phyloP scores from a whole-genome alignment of 2,113 vertebrate species.

The Psammodynastes pulverulentus region DNA sequence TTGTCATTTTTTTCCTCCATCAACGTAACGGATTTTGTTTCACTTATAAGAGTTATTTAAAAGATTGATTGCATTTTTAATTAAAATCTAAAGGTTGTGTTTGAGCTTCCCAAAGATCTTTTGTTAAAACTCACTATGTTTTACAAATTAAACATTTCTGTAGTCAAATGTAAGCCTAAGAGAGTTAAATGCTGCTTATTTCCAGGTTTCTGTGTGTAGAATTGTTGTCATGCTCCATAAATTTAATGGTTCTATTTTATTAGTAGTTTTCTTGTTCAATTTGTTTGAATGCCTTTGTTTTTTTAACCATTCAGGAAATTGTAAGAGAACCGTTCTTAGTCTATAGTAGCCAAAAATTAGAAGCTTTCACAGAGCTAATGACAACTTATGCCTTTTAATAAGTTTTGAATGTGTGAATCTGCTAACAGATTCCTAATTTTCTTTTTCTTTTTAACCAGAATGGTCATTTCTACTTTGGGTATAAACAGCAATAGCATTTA shows the following conservation, averaged over 20 bases:
- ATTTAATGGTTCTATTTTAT: not conserved
- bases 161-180: not conserved
- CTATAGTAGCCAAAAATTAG: not conserved
- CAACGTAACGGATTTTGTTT: not conserved
- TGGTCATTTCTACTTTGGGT: too few species aligned
- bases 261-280: not conserved
- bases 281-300: not conserved
- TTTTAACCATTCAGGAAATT: not conserved
- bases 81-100: not conserved
- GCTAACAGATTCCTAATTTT: not conserved
- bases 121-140: not conserved
- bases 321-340: not conserved
- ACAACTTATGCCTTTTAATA: not conserved
- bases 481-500: too few species aligned
- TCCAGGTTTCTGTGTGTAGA: not conserved
- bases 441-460: not conserved
- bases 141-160: not conserved
- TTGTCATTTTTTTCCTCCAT: not conserved
- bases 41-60: not conserved
- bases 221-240: not conserved
- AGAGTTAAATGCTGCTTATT: not conserved
- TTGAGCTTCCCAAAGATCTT: not conserved
- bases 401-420: not conserved
- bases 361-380: not conserved
- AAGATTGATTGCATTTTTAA: not conserved